These are phyloP conservation scores for Pseudocheirus occidentalis DNA, from an alignment of 2,797 vertebrate genomes.

Conservation along the genomic window DNA sequence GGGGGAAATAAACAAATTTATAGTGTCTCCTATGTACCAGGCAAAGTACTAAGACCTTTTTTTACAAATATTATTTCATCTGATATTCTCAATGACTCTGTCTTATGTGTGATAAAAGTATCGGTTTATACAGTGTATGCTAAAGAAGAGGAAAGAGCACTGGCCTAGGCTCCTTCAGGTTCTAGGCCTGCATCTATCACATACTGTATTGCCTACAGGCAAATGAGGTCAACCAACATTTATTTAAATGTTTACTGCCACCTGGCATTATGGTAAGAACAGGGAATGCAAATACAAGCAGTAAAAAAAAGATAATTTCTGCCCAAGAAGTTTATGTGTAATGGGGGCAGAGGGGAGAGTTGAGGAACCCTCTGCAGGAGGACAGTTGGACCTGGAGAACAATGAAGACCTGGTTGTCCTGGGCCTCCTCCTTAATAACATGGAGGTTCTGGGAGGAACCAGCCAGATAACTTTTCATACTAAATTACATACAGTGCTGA, in stretches of 20 bases:
- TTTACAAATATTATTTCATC: neutral
- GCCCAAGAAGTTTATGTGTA: neutral
- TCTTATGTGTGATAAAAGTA: neutral
- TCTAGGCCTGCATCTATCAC: neutral
- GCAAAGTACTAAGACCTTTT: neutral
- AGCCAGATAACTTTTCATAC: neutral
- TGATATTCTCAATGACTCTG: neutral
- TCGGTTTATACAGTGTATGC: neutral
- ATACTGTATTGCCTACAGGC: neutral
- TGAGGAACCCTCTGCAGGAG: too few species aligned
- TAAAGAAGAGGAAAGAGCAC: neutral
- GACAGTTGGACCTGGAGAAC: neutral
- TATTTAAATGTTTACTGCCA: neutral
- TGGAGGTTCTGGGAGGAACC: neutral
- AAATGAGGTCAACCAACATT: neutral
- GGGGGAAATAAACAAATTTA: neutral
- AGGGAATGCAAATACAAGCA: neutral
- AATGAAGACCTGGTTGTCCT: neutral
- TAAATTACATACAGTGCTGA: neutral
- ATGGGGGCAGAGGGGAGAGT: neutral
- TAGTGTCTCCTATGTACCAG: neutral
- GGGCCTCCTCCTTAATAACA: neutral
- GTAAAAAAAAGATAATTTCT: neutral
- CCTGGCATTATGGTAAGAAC: neutral
- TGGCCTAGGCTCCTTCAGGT: neutral